Base-by-base conservation (phyloP, 92 coral and sea anemone genomes). In the Paramuricea clavata region DNA sequence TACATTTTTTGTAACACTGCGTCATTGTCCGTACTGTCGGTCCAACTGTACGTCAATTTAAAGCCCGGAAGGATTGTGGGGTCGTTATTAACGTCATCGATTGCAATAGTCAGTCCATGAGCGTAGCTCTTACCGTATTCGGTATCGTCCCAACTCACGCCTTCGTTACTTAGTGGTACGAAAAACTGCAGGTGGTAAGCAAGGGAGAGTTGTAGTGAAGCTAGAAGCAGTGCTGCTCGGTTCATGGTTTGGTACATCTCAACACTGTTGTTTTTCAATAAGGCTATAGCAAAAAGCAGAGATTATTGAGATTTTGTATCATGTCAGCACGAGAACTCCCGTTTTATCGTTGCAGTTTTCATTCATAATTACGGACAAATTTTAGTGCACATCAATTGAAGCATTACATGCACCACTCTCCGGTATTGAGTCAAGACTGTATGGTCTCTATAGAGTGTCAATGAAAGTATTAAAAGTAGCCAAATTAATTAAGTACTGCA, bases 81-180 rank as follows among this genome's bases (percentile, higher is more conserved):
- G 33, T 89, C 83, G 1, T 94, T 83, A 83, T 95, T 95, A 6
- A 95, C 28, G 89, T 90, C 90, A 49, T 93, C 95, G 43, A 95
- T 87, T 0, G 98, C 98, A 52, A 95, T 87, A 47, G 96, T 91
- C 75, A 95, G 87, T 69, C 98, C 98, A 13, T 95, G 91, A 12
- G 98, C 98, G 59, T 88, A 95, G 32, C 72, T 49, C 23, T 87
- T 89, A 0, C 98, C 98, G 52, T 76, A 83, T 11, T 12, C 17
- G 17, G 22, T 21, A 12, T 33, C 30, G 6, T 42, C 73, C 0
- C 8, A 28, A 34, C 22, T 28, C n/a, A 5, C 23, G n/a, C 13
- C 10, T 22, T 33, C 73, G 22, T 60, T 19, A 3, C 9, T 11
- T 25, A 59, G 27, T 16, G 84, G 84, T 11, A 79, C 73, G 54